Conservation (phyloP, 2,888 invertebrate species). For the Drosophila kambysellisi region DNA sequence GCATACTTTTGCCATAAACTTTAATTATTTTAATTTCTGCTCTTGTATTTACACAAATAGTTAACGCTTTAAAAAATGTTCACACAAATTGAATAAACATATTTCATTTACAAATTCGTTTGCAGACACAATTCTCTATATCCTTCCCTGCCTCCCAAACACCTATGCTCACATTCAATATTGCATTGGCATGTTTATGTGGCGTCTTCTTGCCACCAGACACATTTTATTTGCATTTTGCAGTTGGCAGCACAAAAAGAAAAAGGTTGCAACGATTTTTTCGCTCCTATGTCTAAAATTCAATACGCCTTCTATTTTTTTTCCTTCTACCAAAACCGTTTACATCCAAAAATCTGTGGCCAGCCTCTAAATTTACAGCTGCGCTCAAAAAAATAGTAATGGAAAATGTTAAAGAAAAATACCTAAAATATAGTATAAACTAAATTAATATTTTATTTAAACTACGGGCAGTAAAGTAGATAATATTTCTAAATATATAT, state of each 20-base stretch:
- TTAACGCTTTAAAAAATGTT: background rate
- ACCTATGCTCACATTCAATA: background rate
- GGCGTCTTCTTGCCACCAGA: background rate
- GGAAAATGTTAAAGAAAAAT: background rate
- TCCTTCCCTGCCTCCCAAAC: background rate
- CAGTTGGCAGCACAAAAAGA: background rate
- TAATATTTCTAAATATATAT: too few relatives aligned
- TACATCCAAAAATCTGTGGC: constrained; percentile 68
- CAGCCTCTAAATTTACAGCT: constrained; percentile 14
- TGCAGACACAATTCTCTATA: background rate
- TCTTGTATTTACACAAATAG: background rate
- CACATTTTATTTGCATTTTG: constrained; percentile 36
- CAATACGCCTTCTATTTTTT: background rate
- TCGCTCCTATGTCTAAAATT: background rate
- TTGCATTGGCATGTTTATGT: constrained; percentile 3
- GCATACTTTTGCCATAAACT: background rate
- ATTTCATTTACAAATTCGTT: background rate
- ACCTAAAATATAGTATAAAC: background rate
- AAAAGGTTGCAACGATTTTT: background rate
- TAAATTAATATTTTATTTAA: too few relatives aligned
- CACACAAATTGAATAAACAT: background rate
- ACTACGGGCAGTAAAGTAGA: too few relatives aligned
- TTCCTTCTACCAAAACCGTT: background rate
- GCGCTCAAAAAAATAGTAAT: background rate
- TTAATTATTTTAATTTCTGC: background rate